A percentile compares a stretch with the other conserved stretches of the same genome.
Evolutionary conservation across 2,888 invertebrate species (phyloP).

Genomic region (Phortica okadai): DNA sequence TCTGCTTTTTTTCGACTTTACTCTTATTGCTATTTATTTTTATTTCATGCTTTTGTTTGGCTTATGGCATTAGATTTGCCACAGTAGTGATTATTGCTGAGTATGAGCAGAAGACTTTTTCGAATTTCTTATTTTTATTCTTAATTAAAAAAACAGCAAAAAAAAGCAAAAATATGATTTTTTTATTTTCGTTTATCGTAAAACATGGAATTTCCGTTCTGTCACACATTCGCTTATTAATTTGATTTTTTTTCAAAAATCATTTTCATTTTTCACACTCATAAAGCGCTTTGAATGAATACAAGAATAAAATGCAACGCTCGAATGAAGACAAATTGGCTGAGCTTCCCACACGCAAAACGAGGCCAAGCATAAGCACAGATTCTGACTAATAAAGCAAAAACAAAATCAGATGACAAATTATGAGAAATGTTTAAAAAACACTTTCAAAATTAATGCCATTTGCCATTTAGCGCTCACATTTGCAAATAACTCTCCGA

Average conservation of each 20-base stretch:
- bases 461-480: slow-evolving; percentile 71
- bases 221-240: neutral
- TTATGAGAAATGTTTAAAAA: slow-evolving; percentile 56
- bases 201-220: neutral
- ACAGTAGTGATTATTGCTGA: too few relatives aligned
- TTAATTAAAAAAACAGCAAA: too few relatives aligned
- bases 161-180: too few relatives aligned
- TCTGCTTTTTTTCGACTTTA: slow-evolving; percentile 7
- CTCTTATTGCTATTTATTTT: slow-evolving; percentile 18
- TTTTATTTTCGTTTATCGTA: neutral
- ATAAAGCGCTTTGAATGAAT: neutral
- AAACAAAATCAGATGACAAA: slow-evolving; percentile 39
- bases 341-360: slow-evolving; percentile 43
- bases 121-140: too few relatives aligned
- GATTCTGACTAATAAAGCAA: slow-evolving; percentile 16
- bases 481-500: slow-evolving; percentile 52
- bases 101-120: too few relatives aligned
- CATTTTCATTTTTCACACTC: neutral
- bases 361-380: slow-evolving; percentile 1
- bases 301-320: slow-evolving; percentile 60
- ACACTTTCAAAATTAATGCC: slow-evolving; percentile 59
- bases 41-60: slow-evolving; percentile 12
- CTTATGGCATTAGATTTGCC: neutral
- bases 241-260: neutral
- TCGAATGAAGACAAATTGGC: slow-evolving; percentile 68